Evolutionary conservation across 2,888 invertebrate species (phyloP).

Genomic region (Melangyna quadrimaculata): DNA sequence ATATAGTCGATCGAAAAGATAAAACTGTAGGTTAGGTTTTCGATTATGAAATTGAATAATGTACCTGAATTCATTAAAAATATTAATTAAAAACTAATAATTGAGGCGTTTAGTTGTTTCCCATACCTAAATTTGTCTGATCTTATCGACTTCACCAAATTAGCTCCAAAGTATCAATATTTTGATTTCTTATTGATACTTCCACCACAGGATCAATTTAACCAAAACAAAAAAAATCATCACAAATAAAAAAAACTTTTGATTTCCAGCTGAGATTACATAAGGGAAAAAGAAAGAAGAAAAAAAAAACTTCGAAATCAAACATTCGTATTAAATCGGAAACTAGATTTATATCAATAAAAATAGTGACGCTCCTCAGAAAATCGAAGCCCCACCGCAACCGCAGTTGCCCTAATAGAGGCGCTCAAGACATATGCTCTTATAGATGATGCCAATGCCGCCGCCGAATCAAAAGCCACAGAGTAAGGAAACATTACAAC

Average conservation of each 20-base stretch:
- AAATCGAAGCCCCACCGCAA: slow-evolving; percentile 29
- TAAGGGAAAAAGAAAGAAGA: background rate
- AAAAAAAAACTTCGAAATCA: slow-evolving; percentile 16
- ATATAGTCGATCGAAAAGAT: too few species aligned
- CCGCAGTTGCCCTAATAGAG: slow-evolving; percentile 5
- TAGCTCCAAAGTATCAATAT: background rate
- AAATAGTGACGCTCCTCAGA: slow-evolving; percentile 11
- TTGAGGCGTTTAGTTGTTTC: background rate
- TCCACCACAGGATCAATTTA: background rate
- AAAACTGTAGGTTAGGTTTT: too few species aligned
- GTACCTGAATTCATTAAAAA: background rate
- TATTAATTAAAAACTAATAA: background rate
- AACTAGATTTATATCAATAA: slow-evolving; percentile 63
- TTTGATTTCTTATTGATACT: background rate
- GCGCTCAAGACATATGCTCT: background rate
- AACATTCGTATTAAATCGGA: slow-evolving; percentile 34
- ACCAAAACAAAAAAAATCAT: background rate
- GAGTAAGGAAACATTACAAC: slow-evolving; percentile 69
- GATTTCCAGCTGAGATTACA: slow-evolving; percentile 34
- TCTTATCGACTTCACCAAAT: background rate
- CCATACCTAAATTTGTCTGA: background rate
- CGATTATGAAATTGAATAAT: too few species aligned
- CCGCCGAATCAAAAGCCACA: slow-evolving; percentile 3
- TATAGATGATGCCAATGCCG: slow-evolving; percentile 3
- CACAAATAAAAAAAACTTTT: slow-evolving; percentile 25